Conservation (phyloP, 2,888 invertebrate species). For the Ametastegia equiseti region DNA sequence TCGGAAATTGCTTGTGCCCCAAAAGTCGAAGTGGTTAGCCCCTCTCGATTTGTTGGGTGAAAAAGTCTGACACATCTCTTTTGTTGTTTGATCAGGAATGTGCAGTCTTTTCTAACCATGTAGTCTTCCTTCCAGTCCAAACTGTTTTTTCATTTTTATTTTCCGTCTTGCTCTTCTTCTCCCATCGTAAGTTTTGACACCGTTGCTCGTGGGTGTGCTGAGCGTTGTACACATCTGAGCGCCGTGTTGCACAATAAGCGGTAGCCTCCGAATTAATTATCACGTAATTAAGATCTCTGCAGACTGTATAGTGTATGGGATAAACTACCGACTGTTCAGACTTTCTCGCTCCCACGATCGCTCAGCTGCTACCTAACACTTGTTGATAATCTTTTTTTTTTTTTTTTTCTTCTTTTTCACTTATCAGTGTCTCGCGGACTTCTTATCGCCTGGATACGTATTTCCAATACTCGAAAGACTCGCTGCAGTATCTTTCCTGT, state of each 20-base stretch:
- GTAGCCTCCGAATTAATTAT: constrained; percentile 64
- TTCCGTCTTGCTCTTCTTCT: neutral
- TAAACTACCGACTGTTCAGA: neutral
- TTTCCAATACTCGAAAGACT: neutral
- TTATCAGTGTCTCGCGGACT: neutral
- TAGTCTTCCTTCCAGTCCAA: neutral
- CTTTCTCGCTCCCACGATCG: constrained; percentile 41
- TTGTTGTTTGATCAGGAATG: no score
- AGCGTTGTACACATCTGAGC: neutral
- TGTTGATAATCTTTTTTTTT: no score
- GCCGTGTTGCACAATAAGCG: constrained; percentile 21
- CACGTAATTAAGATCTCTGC: constrained; percentile 58
- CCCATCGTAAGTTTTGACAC: neutral
- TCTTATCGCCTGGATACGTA: neutral
- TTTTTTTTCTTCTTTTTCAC: no score
- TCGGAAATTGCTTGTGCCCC: no score
- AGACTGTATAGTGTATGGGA: neutral
- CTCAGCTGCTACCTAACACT: constrained; percentile 55
- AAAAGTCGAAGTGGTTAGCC: no score
- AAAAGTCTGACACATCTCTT: no score
- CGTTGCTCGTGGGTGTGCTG: neutral
- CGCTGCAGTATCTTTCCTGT: neutral
- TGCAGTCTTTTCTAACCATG: no score
- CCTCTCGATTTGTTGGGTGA: no score
- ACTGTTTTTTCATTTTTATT: neutral